These are phyloP conservation scores for Manacus vitellinus DNA, from an alignment of 2,113 vertebrate species.

Conservation along the genomic window DNA sequence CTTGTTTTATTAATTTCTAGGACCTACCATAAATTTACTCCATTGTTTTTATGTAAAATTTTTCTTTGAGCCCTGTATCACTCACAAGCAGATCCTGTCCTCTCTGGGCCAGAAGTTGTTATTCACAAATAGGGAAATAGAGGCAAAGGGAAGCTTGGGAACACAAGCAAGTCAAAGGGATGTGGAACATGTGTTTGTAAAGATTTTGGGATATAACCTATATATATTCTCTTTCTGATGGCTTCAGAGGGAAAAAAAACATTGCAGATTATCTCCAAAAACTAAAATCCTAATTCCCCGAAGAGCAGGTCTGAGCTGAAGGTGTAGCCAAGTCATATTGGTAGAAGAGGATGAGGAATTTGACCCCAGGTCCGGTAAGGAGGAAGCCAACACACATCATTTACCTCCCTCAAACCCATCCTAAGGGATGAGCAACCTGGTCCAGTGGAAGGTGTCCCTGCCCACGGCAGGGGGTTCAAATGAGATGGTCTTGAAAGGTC, in stretches of 20 bases:
- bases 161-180: fast-evolving
- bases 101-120: background rate
- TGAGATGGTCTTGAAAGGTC: fast-evolving
- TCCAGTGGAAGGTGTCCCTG: background rate
- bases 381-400: background rate
- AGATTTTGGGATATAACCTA: fast-evolving
- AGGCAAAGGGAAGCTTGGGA: background rate
- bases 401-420: background rate
- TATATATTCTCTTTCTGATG: fast-evolving
- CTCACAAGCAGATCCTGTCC: background rate
- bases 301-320: fast-evolving
- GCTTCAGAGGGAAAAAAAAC: background rate
- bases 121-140: background rate
- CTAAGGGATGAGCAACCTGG: fast-evolving
- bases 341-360: background rate
- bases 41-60: background rate
- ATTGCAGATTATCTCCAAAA: background rate
- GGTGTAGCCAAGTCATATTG: fast-evolving
- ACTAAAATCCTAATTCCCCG: fast-evolving
- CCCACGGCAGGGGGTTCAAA: background rate
- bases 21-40: background rate
- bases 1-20: background rate
- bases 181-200: fast-evolving
- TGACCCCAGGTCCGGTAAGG: fast-evolving
- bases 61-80: background rate